Base-by-base conservation (phyloP, 2,888 invertebrate species). In the Acrobasis suavella region DNA sequence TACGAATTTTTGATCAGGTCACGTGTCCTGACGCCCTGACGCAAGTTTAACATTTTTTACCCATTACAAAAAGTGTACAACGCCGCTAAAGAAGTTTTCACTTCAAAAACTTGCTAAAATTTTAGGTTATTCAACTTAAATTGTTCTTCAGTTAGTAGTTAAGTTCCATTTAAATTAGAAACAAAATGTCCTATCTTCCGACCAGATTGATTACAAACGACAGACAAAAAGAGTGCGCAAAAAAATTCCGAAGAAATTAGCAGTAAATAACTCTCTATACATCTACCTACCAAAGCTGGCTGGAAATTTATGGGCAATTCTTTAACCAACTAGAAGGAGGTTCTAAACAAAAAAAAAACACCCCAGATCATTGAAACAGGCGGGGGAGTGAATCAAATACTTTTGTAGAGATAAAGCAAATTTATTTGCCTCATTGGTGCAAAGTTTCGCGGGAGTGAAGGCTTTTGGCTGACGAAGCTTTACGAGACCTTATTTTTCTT, bases 241-340 rank as follows among this genome's bases (percentile, higher is more conserved):
- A 52, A 39, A 60, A 39, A 51, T 67, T 67, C 65, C 65, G 67
- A 73, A 77, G 70, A 75, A 77, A 80, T 80, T 79, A 79, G 74
- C 85, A 80, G 82, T 87, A 87, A 86, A 89, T 88, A 85, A 87
- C 84, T 71, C 71, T 67, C 77, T 80, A 81, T 78, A 80, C 72
- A 79, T 79, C 84, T 75, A 80, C 76, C 79, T 77, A 77, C 73
- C 77, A 75, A 74, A 74, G 77, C 84, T 81, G 79, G 80, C 77
- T 72, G 74, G 72, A 81, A 86, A 90, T 90, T 89, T 90, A 89
- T 89, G 75, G 84, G 82, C 81, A 75, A 75, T 81, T 80, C 82
- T 82, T 83, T 81, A 84, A 83, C 79, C 82, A 79, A 81, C 80
- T 54, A 17, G 78, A 76, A 72, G 72, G 76, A 75, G 56, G 56